Conservation (phyloP, 2,888 invertebrate genomes). For the Oscheius sp. region DNA sequence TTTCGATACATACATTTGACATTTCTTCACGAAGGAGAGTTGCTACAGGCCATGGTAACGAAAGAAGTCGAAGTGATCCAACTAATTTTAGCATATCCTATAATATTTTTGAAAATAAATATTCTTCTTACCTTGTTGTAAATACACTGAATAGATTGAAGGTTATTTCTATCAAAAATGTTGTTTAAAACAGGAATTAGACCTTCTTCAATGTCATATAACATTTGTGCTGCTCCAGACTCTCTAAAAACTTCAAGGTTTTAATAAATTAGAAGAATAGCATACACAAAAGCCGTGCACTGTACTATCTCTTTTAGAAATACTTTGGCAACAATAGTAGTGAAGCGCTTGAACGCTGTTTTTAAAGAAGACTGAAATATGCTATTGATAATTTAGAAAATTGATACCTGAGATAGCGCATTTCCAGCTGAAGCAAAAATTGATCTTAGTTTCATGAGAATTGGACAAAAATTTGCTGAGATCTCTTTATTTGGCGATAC, state of each 20-base stretch:
- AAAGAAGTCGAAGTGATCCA: conserved; percentile 23
- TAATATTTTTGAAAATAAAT: not conserved
- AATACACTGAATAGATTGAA: not conserved
- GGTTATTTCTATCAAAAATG: conserved; percentile 16
- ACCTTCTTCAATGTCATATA: conserved; percentile 27
- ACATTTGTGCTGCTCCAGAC: conserved; percentile 33
- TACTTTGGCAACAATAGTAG: conserved; percentile 6
- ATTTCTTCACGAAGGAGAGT: conserved; percentile 27
- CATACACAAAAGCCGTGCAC: conserved; percentile 23
- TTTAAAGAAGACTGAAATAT: conserved; percentile 19
- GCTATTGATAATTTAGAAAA: not conserved
- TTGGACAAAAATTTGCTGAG: conserved; percentile 30
- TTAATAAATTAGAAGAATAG: not conserved
- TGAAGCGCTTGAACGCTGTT: conserved; percentile 19
- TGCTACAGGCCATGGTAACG: conserved; percentile 19
- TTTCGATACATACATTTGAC: conserved; percentile 10
- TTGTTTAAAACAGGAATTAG: conserved; percentile 26
- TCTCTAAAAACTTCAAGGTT: conserved; percentile 17
- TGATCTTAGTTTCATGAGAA: conserved; percentile 27
- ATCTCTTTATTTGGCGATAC: not conserved
- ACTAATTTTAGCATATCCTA: not conserved
- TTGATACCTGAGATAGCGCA: conserved; percentile 20
- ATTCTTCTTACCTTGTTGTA: conserved; percentile 19
- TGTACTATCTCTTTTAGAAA: conserved; percentile 4
- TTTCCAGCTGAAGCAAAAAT: conserved; percentile 13